phyloP scores from a whole-genome alignment of 2,797 vertebrate species.

The Bradypodion pumilum region DNA sequence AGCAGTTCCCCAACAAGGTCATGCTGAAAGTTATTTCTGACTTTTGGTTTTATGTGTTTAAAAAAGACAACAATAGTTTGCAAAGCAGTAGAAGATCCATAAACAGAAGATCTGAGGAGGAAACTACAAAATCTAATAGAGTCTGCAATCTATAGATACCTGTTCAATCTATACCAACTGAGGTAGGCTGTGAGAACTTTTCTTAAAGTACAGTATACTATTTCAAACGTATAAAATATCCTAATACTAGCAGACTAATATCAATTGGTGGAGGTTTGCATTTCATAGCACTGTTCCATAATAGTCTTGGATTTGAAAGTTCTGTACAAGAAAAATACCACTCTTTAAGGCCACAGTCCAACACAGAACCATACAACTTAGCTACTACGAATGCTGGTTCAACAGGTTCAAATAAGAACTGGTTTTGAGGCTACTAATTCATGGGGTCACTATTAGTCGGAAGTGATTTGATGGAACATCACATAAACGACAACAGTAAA shows the following conservation, averaged over 20 bases:
- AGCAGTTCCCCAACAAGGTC: neutral
- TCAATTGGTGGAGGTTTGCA: neutral
- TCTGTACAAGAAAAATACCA: neutral
- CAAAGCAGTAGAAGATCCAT: slow-evolving; percentile 26
- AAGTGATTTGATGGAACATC: too few species aligned
- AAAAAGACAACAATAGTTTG: slow-evolving; percentile 39
- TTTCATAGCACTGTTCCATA: neutral
- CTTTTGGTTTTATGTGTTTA: neutral
- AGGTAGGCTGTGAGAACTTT: slow-evolving; percentile 23
- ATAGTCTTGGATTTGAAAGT: neutral
- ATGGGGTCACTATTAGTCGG: too few species aligned
- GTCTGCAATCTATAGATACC: slow-evolving; percentile 1
- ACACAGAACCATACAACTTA: neutral
- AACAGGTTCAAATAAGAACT: neutral
- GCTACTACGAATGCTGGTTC: neutral
- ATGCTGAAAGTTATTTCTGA: slow-evolving; percentile 39
- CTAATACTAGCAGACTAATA: neutral
- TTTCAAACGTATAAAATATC: neutral
- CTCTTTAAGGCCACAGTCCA: neutral
- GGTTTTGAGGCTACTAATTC: neutral
- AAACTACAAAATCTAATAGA: slow-evolving; percentile 18
- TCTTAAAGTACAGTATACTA: neutral
- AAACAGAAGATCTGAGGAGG: neutral
- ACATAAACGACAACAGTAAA: too few species aligned
- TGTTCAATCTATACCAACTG: slow-evolving; percentile 19